Evolutionary conservation across 2,797 vertebrate genomes (phyloP).

Genomic region (Thunnus albacares): DNA sequence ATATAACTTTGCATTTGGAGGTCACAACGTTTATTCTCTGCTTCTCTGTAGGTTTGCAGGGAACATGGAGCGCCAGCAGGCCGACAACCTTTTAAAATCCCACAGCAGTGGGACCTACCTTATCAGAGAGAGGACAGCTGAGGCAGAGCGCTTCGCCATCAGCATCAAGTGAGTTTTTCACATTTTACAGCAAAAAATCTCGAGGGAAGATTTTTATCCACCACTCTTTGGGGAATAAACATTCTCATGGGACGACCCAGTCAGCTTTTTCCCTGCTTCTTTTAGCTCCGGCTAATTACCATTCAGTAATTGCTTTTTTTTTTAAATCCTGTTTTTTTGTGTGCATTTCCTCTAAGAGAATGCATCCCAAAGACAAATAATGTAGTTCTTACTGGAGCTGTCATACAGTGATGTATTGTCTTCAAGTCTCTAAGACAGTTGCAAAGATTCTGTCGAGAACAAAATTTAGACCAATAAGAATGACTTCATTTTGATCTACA

Average conservation of each 20-base stretch:
- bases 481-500: constrained; percentile 20
- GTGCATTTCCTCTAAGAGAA: constrained; percentile 37
- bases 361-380: constrained; percentile 32
- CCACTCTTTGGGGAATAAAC: constrained; percentile 37
- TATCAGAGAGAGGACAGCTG: constrained; percentile 95
- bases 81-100: constrained; percentile 95
- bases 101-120: constrained; percentile 97
- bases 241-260: constrained; percentile 42
- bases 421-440: constrained; percentile 40
- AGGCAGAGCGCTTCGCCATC: constrained; percentile 97
- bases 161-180: constrained; percentile 93
- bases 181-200: constrained; percentile 14
- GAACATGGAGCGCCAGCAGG: constrained; percentile 97
- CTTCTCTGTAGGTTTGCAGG: constrained; percentile 92
- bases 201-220: constrained; percentile 48
- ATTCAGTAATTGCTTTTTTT: constrained; percentile 67
- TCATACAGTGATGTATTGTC: constrained; percentile 37
- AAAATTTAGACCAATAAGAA: constrained; percentile 32
- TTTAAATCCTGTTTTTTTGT: constrained; percentile 31
- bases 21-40: constrained; percentile 20
- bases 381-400: constrained; percentile 47
- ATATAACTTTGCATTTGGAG: constrained; percentile 13
- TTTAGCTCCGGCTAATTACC: constrained; percentile 65
- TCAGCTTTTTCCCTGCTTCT: constrained; percentile 49
- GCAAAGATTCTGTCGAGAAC: constrained; percentile 29